Evolutionary conservation across 2,888 invertebrate genomes (phyloP).

Genomic region (Cephus pulcher): DNA sequence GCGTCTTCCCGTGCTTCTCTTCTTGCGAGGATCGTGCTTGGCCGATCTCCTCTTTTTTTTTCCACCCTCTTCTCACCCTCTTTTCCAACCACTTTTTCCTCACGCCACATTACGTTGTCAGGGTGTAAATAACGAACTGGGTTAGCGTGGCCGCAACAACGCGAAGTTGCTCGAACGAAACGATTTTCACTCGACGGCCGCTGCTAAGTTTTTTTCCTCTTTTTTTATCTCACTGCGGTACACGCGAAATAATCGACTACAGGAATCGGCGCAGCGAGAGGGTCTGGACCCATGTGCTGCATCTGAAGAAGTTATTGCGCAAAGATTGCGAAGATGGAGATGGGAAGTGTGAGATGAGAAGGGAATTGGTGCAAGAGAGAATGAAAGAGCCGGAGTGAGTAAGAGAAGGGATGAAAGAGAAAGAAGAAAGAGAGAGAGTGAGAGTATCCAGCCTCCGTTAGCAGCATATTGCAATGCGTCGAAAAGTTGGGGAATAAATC

Average conservation of each 20-base stretch:
- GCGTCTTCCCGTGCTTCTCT: neutral
- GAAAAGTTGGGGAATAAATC: slow-evolving; percentile 67
- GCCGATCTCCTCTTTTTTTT: neutral
- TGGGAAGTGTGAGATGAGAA: slow-evolving; percentile 12
- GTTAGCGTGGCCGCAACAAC: neutral
- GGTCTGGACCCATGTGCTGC: neutral
- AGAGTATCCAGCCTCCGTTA: slow-evolving; percentile 53
- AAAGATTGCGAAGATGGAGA: slow-evolving; percentile 16
- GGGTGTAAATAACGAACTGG: slow-evolving; percentile 4
- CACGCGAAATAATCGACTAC: neutral
- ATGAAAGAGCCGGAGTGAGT: slow-evolving; percentile 25
- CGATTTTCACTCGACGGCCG: neutral
- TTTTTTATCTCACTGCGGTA: neutral
- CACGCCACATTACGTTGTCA: slow-evolving; percentile 1
- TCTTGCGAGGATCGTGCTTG: neutral
- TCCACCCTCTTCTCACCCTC: neutral
- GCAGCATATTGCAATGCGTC: slow-evolving; percentile 66
- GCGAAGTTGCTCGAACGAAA: neutral
- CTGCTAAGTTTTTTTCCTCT: neutral
- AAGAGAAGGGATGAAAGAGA: slow-evolving; percentile 17
- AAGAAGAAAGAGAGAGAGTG: slow-evolving; percentile 19
- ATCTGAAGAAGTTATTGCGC: neutral
- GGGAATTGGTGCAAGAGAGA: slow-evolving; percentile 12
- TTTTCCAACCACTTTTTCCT: neutral
- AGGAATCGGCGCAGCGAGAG: neutral